phyloP scores from a whole-genome alignment of 2,888 invertebrate genomes.

The Luperina testacea region DNA sequence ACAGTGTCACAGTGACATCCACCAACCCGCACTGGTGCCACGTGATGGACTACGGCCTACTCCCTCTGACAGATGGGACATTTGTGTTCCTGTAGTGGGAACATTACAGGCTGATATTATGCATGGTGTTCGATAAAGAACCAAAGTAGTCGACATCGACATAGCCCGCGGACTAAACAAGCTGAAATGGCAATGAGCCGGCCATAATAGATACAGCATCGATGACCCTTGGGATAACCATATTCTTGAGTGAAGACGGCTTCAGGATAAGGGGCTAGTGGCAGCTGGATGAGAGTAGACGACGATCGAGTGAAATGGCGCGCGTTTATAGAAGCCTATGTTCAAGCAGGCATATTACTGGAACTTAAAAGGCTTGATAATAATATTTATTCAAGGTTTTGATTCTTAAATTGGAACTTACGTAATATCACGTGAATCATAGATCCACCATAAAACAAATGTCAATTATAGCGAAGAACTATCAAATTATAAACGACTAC shows the following conservation, averaged over 20 bases:
- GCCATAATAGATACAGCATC: background rate
- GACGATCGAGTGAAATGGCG: background rate
- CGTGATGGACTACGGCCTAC: background rate
- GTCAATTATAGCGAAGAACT: conserved; percentile 6
- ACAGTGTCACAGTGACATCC: background rate
- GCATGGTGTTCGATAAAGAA: background rate
- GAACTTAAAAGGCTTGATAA: background rate
- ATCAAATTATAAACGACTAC: conserved; percentile 26
- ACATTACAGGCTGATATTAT: background rate
- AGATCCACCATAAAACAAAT: conserved; percentile 2
- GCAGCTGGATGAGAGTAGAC: background rate
- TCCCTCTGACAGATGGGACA: background rate
- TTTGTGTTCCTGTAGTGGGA: too few species aligned
- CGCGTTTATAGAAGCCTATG: background rate
- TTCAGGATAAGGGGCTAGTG: background rate
- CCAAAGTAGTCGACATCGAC: background rate
- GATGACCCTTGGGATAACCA: background rate
- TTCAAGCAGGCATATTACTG: background rate
- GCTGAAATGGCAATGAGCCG: background rate
- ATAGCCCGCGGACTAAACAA: background rate
- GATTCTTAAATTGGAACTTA: conserved; percentile 9
- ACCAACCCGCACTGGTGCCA: background rate
- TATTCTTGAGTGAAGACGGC: background rate
- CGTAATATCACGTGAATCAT: conserved; percentile 3
- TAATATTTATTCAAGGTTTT: background rate